A percentile compares a stretch with the other conserved stretches of the same genome.
Conservation (phyloP, 2,113 vertebrate genomes). For the Pituophis catenifer region DNA sequence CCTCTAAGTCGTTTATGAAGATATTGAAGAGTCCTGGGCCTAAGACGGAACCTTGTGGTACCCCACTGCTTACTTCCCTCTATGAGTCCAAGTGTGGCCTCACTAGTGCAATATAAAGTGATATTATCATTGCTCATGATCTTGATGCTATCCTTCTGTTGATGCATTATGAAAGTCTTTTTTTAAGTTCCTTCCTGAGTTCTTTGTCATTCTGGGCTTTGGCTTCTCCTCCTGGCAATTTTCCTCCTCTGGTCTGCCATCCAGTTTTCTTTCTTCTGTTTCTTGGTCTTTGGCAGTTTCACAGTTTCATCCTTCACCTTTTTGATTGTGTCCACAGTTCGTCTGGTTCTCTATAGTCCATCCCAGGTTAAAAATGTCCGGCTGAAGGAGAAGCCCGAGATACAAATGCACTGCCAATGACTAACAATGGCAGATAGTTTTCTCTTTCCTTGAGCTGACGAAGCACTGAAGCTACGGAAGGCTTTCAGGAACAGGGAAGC, state of each 20-base stretch:
- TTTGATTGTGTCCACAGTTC: not conserved
- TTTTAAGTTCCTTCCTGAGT: not conserved
- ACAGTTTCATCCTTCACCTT: not conserved
- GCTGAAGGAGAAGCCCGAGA: not conserved
- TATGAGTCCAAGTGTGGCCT: no score
- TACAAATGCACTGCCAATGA: not conserved
- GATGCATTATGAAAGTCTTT: no score
- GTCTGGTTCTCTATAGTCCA: not conserved
- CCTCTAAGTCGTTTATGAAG: no score
- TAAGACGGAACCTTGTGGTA: no score
- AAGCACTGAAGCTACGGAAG: not conserved
- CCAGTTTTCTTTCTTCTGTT: not conserved
- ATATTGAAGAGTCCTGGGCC: no score
- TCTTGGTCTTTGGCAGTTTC: not conserved
- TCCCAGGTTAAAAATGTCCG: fast-evolving
- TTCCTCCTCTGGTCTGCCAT: not conserved
- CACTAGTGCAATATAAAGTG: no score
- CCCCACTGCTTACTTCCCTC: no score
- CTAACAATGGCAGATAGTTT: not conserved
- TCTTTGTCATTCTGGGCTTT: not conserved
- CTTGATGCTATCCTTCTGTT: no score
- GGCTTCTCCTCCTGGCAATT: not conserved
- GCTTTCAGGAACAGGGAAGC: not conserved
- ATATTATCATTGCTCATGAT: no score
- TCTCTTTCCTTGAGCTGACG: not conserved